Base-by-base conservation (phyloP, 2,797 vertebrate genomes). In the Eptatretus atami region DNA sequence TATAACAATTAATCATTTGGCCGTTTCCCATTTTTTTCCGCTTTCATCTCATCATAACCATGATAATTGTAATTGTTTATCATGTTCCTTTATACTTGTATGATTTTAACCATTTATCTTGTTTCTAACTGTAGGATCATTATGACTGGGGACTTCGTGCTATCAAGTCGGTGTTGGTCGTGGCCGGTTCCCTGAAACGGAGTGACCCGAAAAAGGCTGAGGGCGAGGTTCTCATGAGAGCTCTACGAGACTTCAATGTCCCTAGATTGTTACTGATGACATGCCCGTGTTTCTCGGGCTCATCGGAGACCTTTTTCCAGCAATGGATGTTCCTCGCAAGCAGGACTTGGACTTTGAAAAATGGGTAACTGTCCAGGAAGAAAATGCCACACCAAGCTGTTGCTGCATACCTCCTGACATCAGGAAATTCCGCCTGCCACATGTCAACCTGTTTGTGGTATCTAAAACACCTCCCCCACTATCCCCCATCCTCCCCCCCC, bases 201-300 rank as follows among this genome's bases (percentile, higher is more conserved):
- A 74, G 70, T 70, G 76, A 80, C 66, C 79, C 74, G 65, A 76
- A 68, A 6, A 80, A 74, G 69, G 74, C 77, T 15, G 79, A 84
- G 67, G 74, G 81, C 63, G 79, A 83, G 77, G 79, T 81, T 25
- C 73, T 86, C 66, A 78, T 84, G 76, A 69, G 74, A 68, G 76
- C 78, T 3, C 71, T 83, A 67, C 78, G 82, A 70, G 82, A 90
- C 69, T 88, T 85, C 71, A 84, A 75, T 74, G 74, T 82, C 78
- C 81, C 65, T 81, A 83, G 73, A 80, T 79, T 66, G 77, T 86
- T 69, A 82, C 78, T 1, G 83, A 86, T 63, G 83, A 90, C 68
- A 71, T 81, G 52, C 72, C 75, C 2, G 70, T 83, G 71, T 87
- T 88, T 70, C 70, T 73, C 70, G 79, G 80, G 64, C 70, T 92